Percentiles rank a stretch among this genome's conserved stretches.
phyloP scores from a whole-genome alignment of 1,140 invertebrate genomes.

The Gryllus bimaculatus region DNA sequence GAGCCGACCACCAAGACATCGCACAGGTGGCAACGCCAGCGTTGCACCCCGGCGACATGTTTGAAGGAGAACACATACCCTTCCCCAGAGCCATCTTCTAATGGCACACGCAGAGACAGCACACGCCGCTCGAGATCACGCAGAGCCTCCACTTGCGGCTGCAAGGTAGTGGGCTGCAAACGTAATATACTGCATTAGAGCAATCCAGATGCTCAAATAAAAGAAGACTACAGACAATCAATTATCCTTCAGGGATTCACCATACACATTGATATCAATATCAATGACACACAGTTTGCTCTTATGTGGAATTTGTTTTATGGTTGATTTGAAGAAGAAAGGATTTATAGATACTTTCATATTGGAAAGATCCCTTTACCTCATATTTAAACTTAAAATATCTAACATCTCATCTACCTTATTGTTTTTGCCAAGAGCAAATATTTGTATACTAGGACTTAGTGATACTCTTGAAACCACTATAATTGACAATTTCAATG shows the following conservation, averaged over 20 bases:
- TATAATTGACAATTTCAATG: too few relatives aligned
- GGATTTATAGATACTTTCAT: too few relatives aligned
- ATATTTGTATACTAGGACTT: too few relatives aligned
- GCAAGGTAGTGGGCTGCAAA: background rate
- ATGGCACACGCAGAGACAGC: conserved; percentile 11
- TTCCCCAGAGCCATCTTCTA: conserved; percentile 10
- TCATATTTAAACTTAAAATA: too few relatives aligned
- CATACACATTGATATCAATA: background rate
- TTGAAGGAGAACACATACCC: conserved; percentile 18
- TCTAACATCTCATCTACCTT: too few relatives aligned
- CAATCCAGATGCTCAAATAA: background rate
- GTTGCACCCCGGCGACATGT: background rate
- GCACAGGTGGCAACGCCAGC: conserved; percentile 21
- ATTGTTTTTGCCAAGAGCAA: too few relatives aligned
- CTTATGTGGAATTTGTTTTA: too few relatives aligned
- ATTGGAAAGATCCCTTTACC: too few relatives aligned
- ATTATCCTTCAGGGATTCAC: background rate
- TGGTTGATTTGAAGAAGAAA: too few relatives aligned
- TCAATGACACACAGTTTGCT: background rate
- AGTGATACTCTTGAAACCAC: too few relatives aligned
- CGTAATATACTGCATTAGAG: background rate
- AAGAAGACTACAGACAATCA: background rate
- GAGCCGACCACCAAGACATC: conserved; percentile 19
- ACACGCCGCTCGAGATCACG: conserved; percentile 7
- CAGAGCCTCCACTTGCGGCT: background rate